phyloP scores from a whole-genome alignment of 2,888 invertebrate species.

The Agriopis marginaria region DNA sequence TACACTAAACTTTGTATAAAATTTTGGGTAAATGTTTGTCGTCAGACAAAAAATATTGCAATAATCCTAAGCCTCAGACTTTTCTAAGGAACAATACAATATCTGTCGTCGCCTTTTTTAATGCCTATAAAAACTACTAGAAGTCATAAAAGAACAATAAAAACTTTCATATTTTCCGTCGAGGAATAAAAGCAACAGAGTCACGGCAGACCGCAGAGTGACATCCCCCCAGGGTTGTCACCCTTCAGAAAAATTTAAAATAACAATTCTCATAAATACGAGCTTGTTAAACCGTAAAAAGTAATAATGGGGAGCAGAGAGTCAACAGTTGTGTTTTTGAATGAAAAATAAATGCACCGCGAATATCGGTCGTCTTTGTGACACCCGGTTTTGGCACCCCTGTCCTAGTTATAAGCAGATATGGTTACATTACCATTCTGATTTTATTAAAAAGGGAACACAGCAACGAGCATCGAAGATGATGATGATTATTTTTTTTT shows the following conservation, averaged over 20 bases:
- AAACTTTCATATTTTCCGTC: slow-evolving; percentile 33
- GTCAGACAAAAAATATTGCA: not conserved
- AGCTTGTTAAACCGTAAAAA: slow-evolving; percentile 86
- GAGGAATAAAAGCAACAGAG: slow-evolving; percentile 36
- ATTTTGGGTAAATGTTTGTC: not conserved
- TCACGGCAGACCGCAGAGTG: slow-evolving; percentile 46
- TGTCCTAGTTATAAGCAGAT: slow-evolving; percentile 29
- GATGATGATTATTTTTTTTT: no score
- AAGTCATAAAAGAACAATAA: slow-evolving; percentile 24
- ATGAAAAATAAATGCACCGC: slow-evolving; percentile 71
- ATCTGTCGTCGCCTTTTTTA: slow-evolving; percentile 27
- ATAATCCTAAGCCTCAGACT: not conserved
- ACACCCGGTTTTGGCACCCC: slow-evolving; percentile 29
- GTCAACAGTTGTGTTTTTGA: slow-evolving; percentile 77
- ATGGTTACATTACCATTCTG: slow-evolving; percentile 19
- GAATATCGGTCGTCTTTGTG: slow-evolving; percentile 47
- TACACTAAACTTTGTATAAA: no score
- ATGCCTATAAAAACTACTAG: slow-evolving; percentile 32
- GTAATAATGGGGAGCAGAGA: slow-evolving; percentile 81
- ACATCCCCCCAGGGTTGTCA: slow-evolving; percentile 58
- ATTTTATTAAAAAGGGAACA: slow-evolving; percentile 7
- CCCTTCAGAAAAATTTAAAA: slow-evolving; percentile 73
- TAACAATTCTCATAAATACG: slow-evolving; percentile 83
- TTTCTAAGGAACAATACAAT: slow-evolving; percentile 25
- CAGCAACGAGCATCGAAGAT: no score